Base-by-base conservation (phyloP, 2,113 vertebrate genomes). In the Dendrocopos noguchii region DNA sequence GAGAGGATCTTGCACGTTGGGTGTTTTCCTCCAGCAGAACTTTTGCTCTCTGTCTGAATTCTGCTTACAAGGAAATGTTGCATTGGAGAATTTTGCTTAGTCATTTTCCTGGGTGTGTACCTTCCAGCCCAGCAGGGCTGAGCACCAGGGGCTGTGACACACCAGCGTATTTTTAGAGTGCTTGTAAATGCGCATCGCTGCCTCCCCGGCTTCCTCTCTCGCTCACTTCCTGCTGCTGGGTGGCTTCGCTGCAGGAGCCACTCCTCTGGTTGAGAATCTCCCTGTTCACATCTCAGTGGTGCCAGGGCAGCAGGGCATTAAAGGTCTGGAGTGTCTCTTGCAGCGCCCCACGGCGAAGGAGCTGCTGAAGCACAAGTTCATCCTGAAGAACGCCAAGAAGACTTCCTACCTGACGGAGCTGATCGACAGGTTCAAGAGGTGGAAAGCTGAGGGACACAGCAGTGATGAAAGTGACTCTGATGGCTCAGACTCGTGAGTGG, bases 381-480 rank as follows among this genome's bases (percentile, higher is more conserved):
- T 98, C 92, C 96, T 98, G 77, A 98, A 98, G 94, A 98, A 98
- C 94, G 98, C 98, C 92, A 98, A 98, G 97, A 98, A 98, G 97
- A 98, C 98, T 50, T 98, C 98, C 2, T 98, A 98, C 68, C 96
- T 98, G 91, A 98, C 98, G 42, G 98, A 98, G 44, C 94, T 98
- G 70, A 98, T 99, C 6, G 99, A 99, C 96, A 96, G 99, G 72
- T 98, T 98, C 96, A 98, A 99, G 95, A 98, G 99, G 71, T 99
- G 99, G 99, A 99, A 98, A 92, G 98, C 98, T 36, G 98, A 99
- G 94, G 99, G 98, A 6, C 99, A 99, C 95, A 99, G 99, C 79
- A 99, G 98, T 95, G 99, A 98, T 50, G 98, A 98, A 90, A 98
- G 98, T 52, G 99, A 98, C 97, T 99, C 99, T 0, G 99, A 99